Percentiles rank a stretch among this genome's conserved stretches.
phyloP scores from a whole-genome alignment of 2,113 vertebrate genomes.

The Climacteris rufus region DNA sequence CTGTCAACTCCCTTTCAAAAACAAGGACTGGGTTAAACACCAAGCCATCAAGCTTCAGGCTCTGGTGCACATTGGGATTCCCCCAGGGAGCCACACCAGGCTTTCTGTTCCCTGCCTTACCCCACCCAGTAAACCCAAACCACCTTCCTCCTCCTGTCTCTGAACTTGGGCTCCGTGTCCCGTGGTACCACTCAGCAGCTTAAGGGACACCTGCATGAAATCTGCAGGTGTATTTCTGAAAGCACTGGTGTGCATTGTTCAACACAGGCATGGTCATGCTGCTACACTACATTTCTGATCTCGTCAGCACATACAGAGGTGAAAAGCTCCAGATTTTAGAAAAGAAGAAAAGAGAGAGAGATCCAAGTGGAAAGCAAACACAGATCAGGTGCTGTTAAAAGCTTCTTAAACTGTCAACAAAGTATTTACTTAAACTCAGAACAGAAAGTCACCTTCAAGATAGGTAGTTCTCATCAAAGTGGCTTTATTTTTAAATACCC shows the following conservation, averaged over 20 bases:
- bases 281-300: not conserved
- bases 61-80: not conserved
- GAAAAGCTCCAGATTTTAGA: not conserved
- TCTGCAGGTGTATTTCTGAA: not conserved
- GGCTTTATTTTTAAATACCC: not conserved
- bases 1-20: not conserved
- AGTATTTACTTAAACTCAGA: conserved; percentile 11
- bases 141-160: not conserved
- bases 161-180: not conserved
- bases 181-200: not conserved
- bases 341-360: not conserved
- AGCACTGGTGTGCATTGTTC: not conserved
- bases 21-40: not conserved
- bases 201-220: not conserved
- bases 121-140: not conserved
- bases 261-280: not conserved
- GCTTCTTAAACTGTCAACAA: not conserved
- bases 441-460: not conserved
- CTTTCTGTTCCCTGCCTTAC: not conserved
- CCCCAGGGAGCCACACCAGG: not conserved
- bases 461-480: not conserved
- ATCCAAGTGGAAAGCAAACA: not conserved
- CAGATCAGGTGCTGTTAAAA: not conserved
- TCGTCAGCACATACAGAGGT: not conserved
- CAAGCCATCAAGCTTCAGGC: not conserved